Evolutionary conservation across 2,888 invertebrate genomes (phyloP), one percentile per base, ranked within the genome.

Genomic region (Nesidiocoris tenuis): DNA sequence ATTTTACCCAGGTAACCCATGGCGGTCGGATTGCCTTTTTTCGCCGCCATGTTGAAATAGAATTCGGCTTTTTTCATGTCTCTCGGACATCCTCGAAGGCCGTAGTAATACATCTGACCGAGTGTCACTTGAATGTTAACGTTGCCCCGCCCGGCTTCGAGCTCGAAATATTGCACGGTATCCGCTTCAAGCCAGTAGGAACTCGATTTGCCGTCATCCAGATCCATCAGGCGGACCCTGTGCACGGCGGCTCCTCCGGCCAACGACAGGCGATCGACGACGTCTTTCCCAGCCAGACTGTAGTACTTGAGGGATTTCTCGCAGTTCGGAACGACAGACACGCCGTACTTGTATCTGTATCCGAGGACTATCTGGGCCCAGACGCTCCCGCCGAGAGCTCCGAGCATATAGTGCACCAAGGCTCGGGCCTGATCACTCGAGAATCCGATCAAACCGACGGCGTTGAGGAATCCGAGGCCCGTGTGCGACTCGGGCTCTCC

Each of bases 1-100:
- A 99, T 97, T 92, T 97, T 98, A 79, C 99, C 99, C 7, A 99
- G 87, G 85, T 95, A 98, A 0, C 97, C 98, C 88, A 95, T 93
- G 0, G 98, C 98, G 81, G 96, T 92, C 0, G 96, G 91, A 85
- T 96, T 98, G 7, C 96, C 98, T 0, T 95, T 91, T 83, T 96
- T 95, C 0, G 97, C 96, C 0, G 98, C 99, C 83, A 94, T 91
- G 61, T 90, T 89, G 84, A 96, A 95, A 85, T 95, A 96, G 81
- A 93, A 91, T 80, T 93, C 84, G 0, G 96, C 95, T 82, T 92
- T 91, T 82, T 90, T 89, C 81, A 95, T 91, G 86, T 98, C 96
- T 80, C 96, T 89, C 17, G 94, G 92, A 7, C 97, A 96, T 9
- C 98, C 98, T 80, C 97, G 89, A 1, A 97, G 97, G 17, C 99